phyloP scores from a whole-genome alignment of 1,140 invertebrate genomes.

The Heterodera carotae region DNA sequence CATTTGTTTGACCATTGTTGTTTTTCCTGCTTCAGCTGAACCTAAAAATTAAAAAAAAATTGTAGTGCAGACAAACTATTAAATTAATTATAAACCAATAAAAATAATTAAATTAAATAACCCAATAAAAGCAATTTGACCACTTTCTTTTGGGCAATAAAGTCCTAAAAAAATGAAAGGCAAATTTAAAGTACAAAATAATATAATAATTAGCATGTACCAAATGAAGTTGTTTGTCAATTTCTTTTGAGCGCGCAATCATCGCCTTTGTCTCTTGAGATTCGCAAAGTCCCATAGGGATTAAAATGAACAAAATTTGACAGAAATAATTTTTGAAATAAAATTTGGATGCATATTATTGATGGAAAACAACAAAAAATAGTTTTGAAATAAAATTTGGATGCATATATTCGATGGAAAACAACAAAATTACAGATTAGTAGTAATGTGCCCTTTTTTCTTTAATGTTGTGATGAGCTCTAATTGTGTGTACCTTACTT shows the following conservation, averaged over 20 bases:
- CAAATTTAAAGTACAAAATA: background rate
- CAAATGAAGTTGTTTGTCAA: constrained; percentile 3
- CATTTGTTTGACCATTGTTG: constrained; percentile 55
- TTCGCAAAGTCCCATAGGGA: constrained; percentile 16
- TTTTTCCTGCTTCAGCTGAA: constrained; percentile 51
- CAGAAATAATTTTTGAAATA: too few relatives aligned
- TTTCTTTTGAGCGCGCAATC: background rate
- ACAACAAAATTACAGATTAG: too few relatives aligned
- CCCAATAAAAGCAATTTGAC: background rate
- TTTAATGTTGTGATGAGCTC: too few relatives aligned
- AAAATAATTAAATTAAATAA: background rate
- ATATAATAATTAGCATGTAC: background rate
- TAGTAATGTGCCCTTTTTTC: too few relatives aligned
- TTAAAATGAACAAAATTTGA: too few relatives aligned
- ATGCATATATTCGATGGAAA: too few relatives aligned
- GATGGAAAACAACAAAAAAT: too few relatives aligned
- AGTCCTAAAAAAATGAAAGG: background rate
- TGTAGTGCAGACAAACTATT: too few relatives aligned
- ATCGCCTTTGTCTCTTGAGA: constrained; percentile 6
- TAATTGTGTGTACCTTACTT: too few relatives aligned
- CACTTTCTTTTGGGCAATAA: constrained; percentile 2
- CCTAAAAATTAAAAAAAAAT: background rate
- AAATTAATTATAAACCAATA: background rate
- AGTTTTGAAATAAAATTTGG: too few relatives aligned
- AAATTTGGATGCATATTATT: too few relatives aligned